Percentiles rank a stretch among this genome's conserved stretches.
phyloP scores from a whole-genome alignment of 1,140 invertebrate genomes.

The Danaus plexippus region DNA sequence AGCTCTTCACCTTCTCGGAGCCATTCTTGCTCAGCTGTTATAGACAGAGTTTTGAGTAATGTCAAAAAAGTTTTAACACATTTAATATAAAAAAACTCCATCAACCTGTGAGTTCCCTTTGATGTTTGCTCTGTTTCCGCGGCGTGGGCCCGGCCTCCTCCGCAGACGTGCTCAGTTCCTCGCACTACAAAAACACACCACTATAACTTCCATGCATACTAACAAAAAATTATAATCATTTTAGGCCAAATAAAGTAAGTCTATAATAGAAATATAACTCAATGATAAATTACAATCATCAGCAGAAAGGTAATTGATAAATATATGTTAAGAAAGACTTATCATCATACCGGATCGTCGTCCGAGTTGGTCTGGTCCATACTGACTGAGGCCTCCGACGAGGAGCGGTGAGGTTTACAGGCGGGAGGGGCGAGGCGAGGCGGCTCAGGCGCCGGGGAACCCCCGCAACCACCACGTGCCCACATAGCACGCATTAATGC shows the following conservation, averaged over 20 bases:
- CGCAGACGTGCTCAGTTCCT: conserved; percentile 67
- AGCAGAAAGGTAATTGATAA: no score
- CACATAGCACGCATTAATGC: conserved; percentile 92
- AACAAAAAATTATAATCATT: no score
- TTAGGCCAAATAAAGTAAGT: no score
- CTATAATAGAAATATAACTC: no score
- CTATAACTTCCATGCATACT: no score
- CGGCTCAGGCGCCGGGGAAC: conserved; percentile 70
- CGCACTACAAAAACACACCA: conserved; percentile 46
- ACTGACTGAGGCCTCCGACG: conserved; percentile 80
- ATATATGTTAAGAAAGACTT: neutral
- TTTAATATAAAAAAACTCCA: conserved; percentile 7
- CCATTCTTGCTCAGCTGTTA: conserved; percentile 64
- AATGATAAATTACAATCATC: no score
- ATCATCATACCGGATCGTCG: conserved; percentile 56
- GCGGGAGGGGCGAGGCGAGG: conserved; percentile 50
- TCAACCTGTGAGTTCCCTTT: conserved; percentile 57
- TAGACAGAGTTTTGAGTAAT: conserved; percentile 4
- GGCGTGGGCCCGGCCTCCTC: conserved; percentile 69
- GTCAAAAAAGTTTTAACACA: neutral
- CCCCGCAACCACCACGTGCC: conserved; percentile 78
- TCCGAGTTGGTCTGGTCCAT: conserved; percentile 86
- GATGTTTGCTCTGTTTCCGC: conserved; percentile 68
- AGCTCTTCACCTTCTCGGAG: conserved; percentile 62
- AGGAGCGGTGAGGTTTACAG: conserved; percentile 71